Evolutionary conservation across 1,140 invertebrate genomes (phyloP), one percentile per base, ranked within the genome.

Genomic region (Eupristina koningsbergeri): DNA sequence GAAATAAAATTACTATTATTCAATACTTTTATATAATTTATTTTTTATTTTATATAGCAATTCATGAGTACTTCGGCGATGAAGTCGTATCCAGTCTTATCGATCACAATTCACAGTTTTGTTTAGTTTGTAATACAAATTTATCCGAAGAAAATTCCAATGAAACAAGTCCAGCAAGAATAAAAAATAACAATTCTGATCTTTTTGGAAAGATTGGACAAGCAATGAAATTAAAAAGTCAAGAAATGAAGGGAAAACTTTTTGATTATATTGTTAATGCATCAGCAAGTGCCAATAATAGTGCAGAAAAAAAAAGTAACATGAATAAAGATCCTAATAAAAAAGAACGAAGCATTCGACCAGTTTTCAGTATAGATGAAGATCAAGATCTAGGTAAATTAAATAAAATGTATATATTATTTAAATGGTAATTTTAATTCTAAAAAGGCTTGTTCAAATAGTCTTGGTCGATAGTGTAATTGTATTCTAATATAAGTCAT

Each of bases 351-450:
- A 97, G 97, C 91, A 95, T 97, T 82, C 96, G 96, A 0, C 97
- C 97, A 41, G 97, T 99, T 0, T 99, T 99, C 90, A 98, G 97
- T 90, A 98, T 99, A 88, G 97, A 98, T 88, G 97, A 98, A 89
- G 97, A 98, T 89, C 95, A 97, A 87, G 97, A 98, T 90, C 85
- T 87, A 64, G 91, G 91, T 91, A 61, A 47, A 11, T 79, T 58
- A n/a, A n/a, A n/a, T n/a, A n/a, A n/a, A n/a, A n/a, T n/a, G n/a
- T n/a, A n/a, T n/a, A n/a, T n/a, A n/a, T n/a, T n/a, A n/a, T n/a
- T n/a, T n/a, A n/a, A n/a, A n/a, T n/a, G n/a, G n/a, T n/a, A n/a
- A n/a, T 9, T 50, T 50, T 50, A 50, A 50, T 50, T 50, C 17
- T 15, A 15, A 50, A 50, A 17, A 15, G 47, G 2, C 17, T 50